Percentiles rank a stretch among this genome's conserved stretches.
phyloP scores from a whole-genome alignment of 2,113 vertebrate species.

The Glaucidium brasilianum region DNA sequence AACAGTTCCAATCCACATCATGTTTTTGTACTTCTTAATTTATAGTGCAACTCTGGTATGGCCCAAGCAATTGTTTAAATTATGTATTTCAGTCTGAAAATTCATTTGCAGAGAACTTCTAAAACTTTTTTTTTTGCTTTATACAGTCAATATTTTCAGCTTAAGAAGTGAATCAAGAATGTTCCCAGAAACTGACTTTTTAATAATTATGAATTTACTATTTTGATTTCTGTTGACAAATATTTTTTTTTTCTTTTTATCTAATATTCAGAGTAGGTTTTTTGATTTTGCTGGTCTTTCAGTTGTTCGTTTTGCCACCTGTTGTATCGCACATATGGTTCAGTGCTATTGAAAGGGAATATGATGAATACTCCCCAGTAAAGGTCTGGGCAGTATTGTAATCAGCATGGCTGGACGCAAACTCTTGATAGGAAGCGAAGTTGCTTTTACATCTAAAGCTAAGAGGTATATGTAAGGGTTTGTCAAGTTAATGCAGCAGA shows the following conservation, averaged over 20 bases:
- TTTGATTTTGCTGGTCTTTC: neutral
- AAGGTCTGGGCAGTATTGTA: neutral
- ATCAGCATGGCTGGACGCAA: neutral
- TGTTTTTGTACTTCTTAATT: neutral
- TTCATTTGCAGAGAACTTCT: neutral
- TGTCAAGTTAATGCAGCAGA: neutral
- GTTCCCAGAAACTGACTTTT: neutral
- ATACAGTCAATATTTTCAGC: neutral
- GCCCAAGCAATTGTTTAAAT: neutral
- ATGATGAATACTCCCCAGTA: neutral
- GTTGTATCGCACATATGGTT: neutral
- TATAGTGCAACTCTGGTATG: neutral
- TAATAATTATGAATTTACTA: neutral
- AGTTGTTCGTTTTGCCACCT: neutral
- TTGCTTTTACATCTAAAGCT: neutral
- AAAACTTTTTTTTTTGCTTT: neutral
- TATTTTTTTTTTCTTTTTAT: neutral
- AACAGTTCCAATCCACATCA: neutral
- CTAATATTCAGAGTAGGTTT: neutral
- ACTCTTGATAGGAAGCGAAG: neutral
- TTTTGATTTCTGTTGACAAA: neutral
- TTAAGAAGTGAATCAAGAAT: neutral
- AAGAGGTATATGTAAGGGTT: neutral
- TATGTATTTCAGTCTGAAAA: neutral
- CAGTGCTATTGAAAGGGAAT: neutral